phyloP scores from a whole-genome alignment of 2,888 invertebrate species.

The Agrochola lychnidis region DNA sequence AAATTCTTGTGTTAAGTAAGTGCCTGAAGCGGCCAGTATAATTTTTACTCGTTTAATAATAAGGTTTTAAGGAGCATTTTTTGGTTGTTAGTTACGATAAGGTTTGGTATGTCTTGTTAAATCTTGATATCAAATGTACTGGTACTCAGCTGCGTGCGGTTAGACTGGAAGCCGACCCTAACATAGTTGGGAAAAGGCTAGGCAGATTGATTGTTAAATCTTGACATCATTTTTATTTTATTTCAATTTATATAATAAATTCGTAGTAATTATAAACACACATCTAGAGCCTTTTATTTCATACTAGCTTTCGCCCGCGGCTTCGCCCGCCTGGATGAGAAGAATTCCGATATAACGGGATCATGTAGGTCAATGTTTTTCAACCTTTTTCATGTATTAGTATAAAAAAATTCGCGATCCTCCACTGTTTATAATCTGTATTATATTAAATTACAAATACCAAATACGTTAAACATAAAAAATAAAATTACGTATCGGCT shows the following conservation, averaged over 20 bases:
- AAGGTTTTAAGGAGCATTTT: slow-evolving; percentile 53
- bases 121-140: slow-evolving; percentile 5
- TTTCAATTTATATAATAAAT: too few species aligned
- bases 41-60: slow-evolving; percentile 70
- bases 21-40: slow-evolving; percentile 63
- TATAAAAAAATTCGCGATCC: too few species aligned
- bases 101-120: background rate
- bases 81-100: slow-evolving; percentile 37
- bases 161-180: background rate
- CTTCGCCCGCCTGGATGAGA: too few species aligned
- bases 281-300: too few species aligned
- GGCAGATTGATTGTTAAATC: background rate
- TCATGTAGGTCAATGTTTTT: slow-evolving; percentile 13
- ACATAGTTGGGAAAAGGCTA: background rate
- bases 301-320: too few species aligned
- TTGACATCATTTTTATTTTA: background rate
- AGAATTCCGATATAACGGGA: slow-evolving; percentile 12
- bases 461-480: too few species aligned
- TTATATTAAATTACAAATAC: too few species aligned
- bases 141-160: background rate
- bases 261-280: background rate
- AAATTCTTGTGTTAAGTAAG: slow-evolving; percentile 71
- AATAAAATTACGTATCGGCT: too few species aligned
- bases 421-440: too few species aligned
- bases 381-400: too few species aligned